Evolutionary conservation across 2,113 vertebrate species (phyloP), one percentile per base, ranked within the genome.

Genomic region (Pterophyllum scalare): DNA sequence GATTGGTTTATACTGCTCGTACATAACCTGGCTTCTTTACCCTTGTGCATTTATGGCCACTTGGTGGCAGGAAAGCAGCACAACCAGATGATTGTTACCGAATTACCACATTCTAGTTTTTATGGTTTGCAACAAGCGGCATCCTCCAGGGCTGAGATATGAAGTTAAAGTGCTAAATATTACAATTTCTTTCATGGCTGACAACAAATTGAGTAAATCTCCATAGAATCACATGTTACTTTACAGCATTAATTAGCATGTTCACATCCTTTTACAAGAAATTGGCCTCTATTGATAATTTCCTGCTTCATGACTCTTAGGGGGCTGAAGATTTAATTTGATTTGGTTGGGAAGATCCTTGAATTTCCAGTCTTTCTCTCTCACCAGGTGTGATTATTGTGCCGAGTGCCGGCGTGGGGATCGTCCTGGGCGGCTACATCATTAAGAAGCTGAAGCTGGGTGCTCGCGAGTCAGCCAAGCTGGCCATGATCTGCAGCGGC

Each of bases 401-500:
- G 24, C 99, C 99, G 43, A 99, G 98, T 62, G 99, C 99, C 4
- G 99, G 99, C 7, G 99, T 99, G 85, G 99, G 99, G 46, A 99
- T 99, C 86, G 97, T 99, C 82, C 90, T 99, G 59, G 99, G 99
- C 0, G 99, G 99, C 87, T 99, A 99, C 94, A 99, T 99, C 92
- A 99, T 99, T 84, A 99, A 99, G 95, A 99, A 99, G 74, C 94
- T 99, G 89, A 99, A 99, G 94, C 97, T 99, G 0, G 97, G 98
- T 3, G 98, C 98, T 0, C 96, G 98, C 52, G 98, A 99, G 93
- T 99, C 98, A 0, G 98, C 98, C 33, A 99, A 99, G 90, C 93
- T 99, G 88, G 98, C 98, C 3, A 99, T 99, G 98, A 99, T 99
- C 96, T 99, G 98, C 96, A 98, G 98, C 35, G 98, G 98, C 0